Percentiles rank a stretch among this genome's conserved stretches.
These are phyloP conservation scores for Mohoua ochrocephala DNA, from an alignment of 2,113 vertebrate species.

Conservation along the genomic window DNA sequence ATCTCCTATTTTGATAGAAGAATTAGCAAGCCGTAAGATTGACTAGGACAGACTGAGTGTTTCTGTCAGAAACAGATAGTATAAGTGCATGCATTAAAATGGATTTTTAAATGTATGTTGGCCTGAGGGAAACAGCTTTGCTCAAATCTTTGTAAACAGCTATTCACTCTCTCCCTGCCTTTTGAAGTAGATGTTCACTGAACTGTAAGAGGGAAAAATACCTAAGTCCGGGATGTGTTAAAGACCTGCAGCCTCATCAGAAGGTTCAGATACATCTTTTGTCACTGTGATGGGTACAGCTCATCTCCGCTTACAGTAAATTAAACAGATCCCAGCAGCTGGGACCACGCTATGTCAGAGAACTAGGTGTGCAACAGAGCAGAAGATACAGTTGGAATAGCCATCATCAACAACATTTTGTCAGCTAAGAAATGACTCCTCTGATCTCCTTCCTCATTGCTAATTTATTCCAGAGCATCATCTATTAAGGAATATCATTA, in stretches of 20 bases:
- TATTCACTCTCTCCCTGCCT: not conserved
- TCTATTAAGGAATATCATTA: conserved; percentile 43
- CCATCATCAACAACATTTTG: conserved; percentile 30
- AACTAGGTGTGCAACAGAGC: conserved; percentile 51
- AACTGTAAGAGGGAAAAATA: conserved; percentile 12
- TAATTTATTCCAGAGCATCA: conserved; percentile 51
- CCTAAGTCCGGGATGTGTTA: not conserved
- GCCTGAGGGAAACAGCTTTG: conserved; percentile 23
- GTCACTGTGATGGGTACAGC: conserved; percentile 8
- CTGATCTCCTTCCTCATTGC: not conserved
- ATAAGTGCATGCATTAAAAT: conserved; percentile 3
- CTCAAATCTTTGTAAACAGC: conserved; percentile 43
- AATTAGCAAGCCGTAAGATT: not conserved
- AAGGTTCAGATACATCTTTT: conserved; percentile 42
- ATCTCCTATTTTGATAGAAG: not conserved
- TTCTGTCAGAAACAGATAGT: not conserved
- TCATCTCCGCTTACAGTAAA: conserved; percentile 34
- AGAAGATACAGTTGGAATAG: conserved; percentile 53
- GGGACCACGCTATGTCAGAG: conserved; percentile 27
- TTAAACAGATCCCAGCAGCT: conserved; percentile 41
- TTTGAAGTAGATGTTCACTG: conserved; percentile 1
- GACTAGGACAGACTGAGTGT: not conserved
- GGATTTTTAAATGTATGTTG: conserved; percentile 25
- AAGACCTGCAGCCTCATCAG: conserved; percentile 30
- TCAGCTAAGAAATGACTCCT: conserved; percentile 57